Evolutionary conservation across 2,888 invertebrate species (phyloP).

Genomic region (Keiferia lycopersicella): DNA sequence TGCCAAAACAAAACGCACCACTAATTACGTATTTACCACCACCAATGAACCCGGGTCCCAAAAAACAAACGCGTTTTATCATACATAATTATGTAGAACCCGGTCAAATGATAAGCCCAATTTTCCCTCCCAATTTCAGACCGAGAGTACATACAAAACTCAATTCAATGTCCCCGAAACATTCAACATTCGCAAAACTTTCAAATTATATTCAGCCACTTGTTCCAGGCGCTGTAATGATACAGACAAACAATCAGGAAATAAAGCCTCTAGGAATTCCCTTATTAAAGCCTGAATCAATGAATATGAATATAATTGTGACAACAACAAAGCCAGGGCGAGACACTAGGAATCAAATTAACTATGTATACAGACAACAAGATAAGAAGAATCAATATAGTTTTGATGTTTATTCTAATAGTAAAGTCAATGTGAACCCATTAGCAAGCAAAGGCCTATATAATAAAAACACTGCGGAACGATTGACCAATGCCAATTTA

Average conservation of each 20-base stretch:
- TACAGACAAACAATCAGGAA: constrained; percentile 65
- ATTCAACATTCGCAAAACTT: background rate
- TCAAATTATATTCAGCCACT: background rate
- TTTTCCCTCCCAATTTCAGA: background rate
- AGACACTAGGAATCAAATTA: constrained; percentile 27
- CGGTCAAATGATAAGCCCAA: background rate
- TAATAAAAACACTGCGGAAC: background rate
- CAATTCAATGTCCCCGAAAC: constrained; percentile 5
- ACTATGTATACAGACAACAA: constrained; percentile 25
- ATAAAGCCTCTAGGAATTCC: constrained; percentile 60
- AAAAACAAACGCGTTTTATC: constrained; percentile 7
- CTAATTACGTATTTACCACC: background rate
- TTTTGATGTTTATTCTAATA: background rate
- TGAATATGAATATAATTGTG: constrained; percentile 60
- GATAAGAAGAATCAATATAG: constrained; percentile 18
- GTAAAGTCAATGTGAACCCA: background rate
- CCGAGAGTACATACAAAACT: background rate
- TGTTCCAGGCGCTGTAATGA: constrained; percentile 38
- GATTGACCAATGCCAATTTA: background rate
- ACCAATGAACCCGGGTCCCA: background rate
- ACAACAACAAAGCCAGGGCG: constrained; percentile 39
- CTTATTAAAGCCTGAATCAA: constrained; percentile 45
- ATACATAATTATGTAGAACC: background rate
- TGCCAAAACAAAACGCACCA: background rate
- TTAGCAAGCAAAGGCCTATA: background rate